These are phyloP conservation scores for Centrocercus urophasianus DNA, from an alignment of 2,113 vertebrate species.

Conservation along the genomic window DNA sequence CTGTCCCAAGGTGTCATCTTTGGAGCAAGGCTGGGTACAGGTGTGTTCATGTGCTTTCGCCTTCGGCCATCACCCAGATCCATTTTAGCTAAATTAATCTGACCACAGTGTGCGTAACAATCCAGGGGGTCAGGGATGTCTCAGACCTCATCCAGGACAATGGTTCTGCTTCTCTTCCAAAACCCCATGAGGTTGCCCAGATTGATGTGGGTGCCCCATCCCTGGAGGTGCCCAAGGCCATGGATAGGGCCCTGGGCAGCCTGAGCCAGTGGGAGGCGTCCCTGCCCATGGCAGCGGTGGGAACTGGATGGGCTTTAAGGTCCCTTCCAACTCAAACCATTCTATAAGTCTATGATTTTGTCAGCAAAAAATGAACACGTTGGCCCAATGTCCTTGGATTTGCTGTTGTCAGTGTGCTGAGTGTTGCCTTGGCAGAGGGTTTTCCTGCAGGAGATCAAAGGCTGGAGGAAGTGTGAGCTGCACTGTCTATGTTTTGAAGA, in stretches of 20 bases:
- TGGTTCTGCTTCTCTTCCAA: background rate
- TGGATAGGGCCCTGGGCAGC: background rate
- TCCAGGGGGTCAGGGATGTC: background rate
- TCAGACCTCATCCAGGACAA: background rate
- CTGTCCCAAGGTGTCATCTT: rapidly evolving
- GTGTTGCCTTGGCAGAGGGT: background rate
- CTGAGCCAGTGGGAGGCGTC: background rate
- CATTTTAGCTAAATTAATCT: background rate
- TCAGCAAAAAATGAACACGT: background rate
- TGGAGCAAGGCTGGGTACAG: background rate
- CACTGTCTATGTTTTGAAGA: background rate
- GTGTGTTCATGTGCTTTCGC: background rate
- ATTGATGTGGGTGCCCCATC: background rate
- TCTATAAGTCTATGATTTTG: background rate
- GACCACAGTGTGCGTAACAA: background rate
- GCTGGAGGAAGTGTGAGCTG: background rate
- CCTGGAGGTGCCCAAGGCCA: background rate
- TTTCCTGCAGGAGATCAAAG: background rate
- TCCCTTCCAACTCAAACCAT: background rate
- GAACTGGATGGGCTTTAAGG: background rate
- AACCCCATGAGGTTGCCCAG: background rate
- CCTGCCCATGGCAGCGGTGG: background rate
- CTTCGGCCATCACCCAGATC: rapidly evolving
- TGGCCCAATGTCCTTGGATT: background rate
- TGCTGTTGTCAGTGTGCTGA: background rate